Evolutionary conservation across 2,888 invertebrate species (phyloP), one percentile per base, ranked within the genome.

Genomic region (Microchrysa polita): DNA sequence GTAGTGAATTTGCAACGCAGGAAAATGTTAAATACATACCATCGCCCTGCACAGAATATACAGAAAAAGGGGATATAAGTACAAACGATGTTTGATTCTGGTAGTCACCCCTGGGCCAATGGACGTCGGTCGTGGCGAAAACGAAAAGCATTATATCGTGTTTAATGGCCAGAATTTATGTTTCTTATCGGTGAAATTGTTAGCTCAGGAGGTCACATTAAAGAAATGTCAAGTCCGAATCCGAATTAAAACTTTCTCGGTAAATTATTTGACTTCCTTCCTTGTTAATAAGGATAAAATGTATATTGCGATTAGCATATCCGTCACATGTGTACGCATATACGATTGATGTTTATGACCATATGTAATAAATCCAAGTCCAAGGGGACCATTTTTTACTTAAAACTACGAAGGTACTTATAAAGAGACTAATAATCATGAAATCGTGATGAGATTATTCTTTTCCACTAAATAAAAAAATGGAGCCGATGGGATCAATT

Each of bases 121-220:
- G 44, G 44, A 48, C 67, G 57, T 18, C n/a, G n/a, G 27, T 7
- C n/a, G 55, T 18, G 4, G 42, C 34, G 42, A 71, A 22, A 59
- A 42, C 40, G 60, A 48, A 34, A 22, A 53, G 73, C 27, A 67
- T 73, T 73, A 67, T 73, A 55, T 73, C 59, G 61, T 71, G 63
- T 44, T 74, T 63, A 74, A 74, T 74, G 74, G 63, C 42, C 23
- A 67, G 74, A 61, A 74, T 74, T 74, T 74, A 74, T 74, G 71
- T 74, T 27, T 61, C 74, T 74, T 74, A 63, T 74, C 71, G 65
- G 59, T 57, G 20, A 40, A 69, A 57, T 40, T 69, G 69, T 69
- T 65, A 65, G 73, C 57, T 69, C 69, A 55, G 69, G 69, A 69
- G 55, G 42, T 20, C 23, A 20, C 10, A 65, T 22, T 44, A 40